A percentile compares a stretch with the other conserved stretches of the same genome.
phyloP scores from a whole-genome alignment of 2,888 invertebrate genomes.

The Candidula unifasciata region DNA sequence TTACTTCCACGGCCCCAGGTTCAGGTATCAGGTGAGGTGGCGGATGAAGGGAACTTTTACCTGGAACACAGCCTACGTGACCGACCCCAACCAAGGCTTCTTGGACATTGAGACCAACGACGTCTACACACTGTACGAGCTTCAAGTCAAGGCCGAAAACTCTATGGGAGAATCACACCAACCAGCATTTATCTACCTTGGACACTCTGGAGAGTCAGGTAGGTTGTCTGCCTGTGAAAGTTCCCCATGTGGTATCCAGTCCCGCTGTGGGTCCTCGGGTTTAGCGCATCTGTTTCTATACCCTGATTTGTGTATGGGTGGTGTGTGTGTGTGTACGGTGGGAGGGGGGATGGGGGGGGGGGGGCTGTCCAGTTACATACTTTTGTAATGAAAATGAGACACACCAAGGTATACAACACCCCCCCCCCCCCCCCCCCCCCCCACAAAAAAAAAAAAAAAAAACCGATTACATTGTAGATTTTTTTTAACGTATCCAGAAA shows the following conservation, averaged over 20 bases:
- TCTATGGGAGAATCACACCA: slow-evolving; percentile 69
- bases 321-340: too few species aligned
- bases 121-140: slow-evolving; percentile 69
- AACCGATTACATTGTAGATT: too few species aligned
- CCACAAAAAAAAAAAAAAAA: too few species aligned
- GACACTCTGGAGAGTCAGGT: slow-evolving; percentile 72
- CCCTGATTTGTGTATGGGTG: too few species aligned
- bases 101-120: slow-evolving; percentile 68
- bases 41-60: slow-evolving; percentile 67
- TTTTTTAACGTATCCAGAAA: too few species aligned
- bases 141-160: slow-evolving; percentile 70
- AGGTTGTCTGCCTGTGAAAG: not conserved
- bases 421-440: too few species aligned
- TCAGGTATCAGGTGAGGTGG: slow-evolving; percentile 69
- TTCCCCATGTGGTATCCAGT: not conserved
- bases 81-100: slow-evolving; percentile 60
- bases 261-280: not conserved
- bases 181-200: slow-evolving; percentile 67
- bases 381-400: too few species aligned
- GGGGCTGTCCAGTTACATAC: too few species aligned
- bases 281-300: too few species aligned
- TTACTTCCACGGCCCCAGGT: slow-evolving; percentile 69
- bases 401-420: too few species aligned
- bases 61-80: slow-evolving; percentile 64
- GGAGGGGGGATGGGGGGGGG: too few species aligned